Evolutionary conservation across 2,888 invertebrate species (phyloP), one percentile per base, ranked within the genome.

Genomic region (Andrena camellia): DNA sequence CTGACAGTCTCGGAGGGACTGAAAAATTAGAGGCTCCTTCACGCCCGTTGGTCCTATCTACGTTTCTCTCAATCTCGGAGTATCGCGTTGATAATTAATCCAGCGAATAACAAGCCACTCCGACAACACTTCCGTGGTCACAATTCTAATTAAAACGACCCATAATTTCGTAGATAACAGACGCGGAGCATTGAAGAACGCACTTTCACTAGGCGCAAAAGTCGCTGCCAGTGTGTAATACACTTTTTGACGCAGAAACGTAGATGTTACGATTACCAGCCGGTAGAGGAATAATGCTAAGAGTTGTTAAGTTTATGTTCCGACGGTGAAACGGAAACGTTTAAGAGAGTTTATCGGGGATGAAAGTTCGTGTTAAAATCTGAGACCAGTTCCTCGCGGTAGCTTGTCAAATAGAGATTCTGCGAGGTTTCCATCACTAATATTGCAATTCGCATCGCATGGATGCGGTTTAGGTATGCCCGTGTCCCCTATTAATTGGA

Each of bases 361-460:
- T 23, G 50, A 52, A 52, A 48, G 60, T 70, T 60, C 26, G 8
- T 29, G 54, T 70, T 62, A 33, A 68, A 54, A 63, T 72, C 54
- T 66, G 2, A 29, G 20, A 35, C 26, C 48, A 23, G n/a, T n/a
- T 33, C n/a, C 8, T 29, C 52, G 26, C 7, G 13, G 33, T 31
- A 62, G n/a, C 17, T 17, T 20, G 23, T 3, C 26, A 66, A 75
- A 71, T 62, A 50, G 29, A 10, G 10, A 31, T 6, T n/a, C 10
- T 2, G 8, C 20, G 29, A 13, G 57, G 17, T 33, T 59, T 52
- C 29, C 20, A 59, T n/a, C 42, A 23, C 13, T 13, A 26, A 66
- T 29, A 50, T 62, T 79, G 75, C 26, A 50, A 70, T 82, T 82
- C 67, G 31, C 50, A 57, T 60, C 42, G 48, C 72, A 66, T 54